Conservation (phyloP, 2,113 vertebrate species). For the Merops nubicus region DNA sequence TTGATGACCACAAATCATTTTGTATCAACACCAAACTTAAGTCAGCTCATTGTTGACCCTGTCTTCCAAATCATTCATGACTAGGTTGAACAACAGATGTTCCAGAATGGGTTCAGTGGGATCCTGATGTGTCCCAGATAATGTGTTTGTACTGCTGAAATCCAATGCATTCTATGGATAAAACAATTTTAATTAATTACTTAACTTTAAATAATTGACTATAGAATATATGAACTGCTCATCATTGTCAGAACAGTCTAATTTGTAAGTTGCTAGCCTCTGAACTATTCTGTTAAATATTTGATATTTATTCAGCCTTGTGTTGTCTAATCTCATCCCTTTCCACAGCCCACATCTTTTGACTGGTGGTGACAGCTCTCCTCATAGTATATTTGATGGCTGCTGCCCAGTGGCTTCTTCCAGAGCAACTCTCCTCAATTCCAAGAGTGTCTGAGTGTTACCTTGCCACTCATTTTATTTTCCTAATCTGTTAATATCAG, state of each 20-base stretch:
- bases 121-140: not conserved
- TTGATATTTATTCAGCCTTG: not conserved
- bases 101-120: not conserved
- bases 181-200: no score
- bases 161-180: not conserved
- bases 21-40: not conserved
- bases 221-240: not conserved
- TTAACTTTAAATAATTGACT: not conserved
- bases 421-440: not conserved
- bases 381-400: not conserved
- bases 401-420: not conserved
- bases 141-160: not conserved
- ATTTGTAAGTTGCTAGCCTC: not conserved
- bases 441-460: not conserved
- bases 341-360: not conserved
- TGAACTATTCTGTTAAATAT: not conserved
- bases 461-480: not conserved
- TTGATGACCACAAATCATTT: constrained; percentile 43
- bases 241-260: not conserved
- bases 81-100: not conserved
- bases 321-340: not conserved
- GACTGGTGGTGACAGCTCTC: not conserved
- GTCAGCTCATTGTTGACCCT: not conserved
- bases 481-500: not conserved
- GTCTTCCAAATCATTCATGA: not conserved